A percentile compares a stretch with the other conserved stretches of the same genome.
These are phyloP conservation scores for Musca domestica DNA, from an alignment of 1,140 invertebrate genomes.

Conservation along the genomic window DNA sequence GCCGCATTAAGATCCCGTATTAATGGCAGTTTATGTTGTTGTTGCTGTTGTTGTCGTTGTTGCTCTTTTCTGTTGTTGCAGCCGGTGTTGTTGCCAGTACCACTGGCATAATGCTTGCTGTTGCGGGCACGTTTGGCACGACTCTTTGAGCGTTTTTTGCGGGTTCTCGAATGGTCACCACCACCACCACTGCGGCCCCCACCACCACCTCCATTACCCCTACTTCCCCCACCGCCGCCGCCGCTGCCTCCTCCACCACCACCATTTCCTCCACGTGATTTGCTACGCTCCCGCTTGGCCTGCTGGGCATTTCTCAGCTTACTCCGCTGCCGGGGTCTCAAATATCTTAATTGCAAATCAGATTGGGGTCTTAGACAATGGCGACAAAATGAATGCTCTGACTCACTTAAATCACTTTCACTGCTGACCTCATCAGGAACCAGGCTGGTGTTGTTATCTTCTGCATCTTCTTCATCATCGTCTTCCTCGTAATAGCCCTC, in stretches of 20 bases:
- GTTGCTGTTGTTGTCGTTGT: not conserved
- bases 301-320: constrained; percentile 32
- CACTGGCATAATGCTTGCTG: not conserved
- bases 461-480: constrained; percentile 34
- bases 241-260: constrained; percentile 17
- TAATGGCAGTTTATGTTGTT: not conserved
- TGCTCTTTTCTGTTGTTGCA: constrained; percentile 3
- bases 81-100: not conserved
- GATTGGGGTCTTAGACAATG: constrained; percentile 43
- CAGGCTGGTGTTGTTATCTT: not conserved
- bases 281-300: constrained; percentile 18
- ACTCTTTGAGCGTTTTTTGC: constrained; percentile 5
- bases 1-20: constrained; percentile 36
- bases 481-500: too few species aligned
- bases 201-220: not conserved
- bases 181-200: not conserved
- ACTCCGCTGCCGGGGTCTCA: constrained; percentile 26
- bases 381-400: constrained; percentile 31
- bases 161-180: not conserved
- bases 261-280: constrained; percentile 18
- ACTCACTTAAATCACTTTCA: constrained; percentile 9
- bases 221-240: not conserved
- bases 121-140: constrained; percentile 12
- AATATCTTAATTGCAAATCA: constrained; percentile 30
- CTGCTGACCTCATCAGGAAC: constrained; percentile 16